A percentile compares a stretch with the other conserved stretches of the same genome.
Evolutionary conservation across 1,140 invertebrate species (phyloP).

Genomic region (Drosophila bifasciata): DNA sequence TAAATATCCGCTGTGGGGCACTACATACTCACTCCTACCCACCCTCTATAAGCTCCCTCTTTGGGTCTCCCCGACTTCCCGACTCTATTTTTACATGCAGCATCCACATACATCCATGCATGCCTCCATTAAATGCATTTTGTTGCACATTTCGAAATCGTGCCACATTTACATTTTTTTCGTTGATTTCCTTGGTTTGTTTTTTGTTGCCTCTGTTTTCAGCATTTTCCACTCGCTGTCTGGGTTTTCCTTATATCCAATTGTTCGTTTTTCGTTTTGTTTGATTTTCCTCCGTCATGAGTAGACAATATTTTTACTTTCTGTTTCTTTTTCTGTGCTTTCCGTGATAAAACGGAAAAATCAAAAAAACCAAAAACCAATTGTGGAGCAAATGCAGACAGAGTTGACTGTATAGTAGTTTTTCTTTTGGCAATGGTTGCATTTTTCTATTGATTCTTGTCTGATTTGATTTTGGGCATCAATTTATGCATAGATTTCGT

Average conservation of each 20-base stretch:
- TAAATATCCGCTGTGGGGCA: constrained; percentile 49
- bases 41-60: constrained; percentile 39
- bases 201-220: constrained; percentile 22
- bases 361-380: constrained; percentile 40
- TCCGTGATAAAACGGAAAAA: no score
- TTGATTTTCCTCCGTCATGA: constrained; percentile 53
- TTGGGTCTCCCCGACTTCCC: not conserved
- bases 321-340: constrained; percentile 27
- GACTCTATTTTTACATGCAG: constrained; percentile 67
- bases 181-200: constrained; percentile 49
- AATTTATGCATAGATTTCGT: constrained; percentile 5
- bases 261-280: constrained; percentile 60
- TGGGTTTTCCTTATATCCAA: constrained; percentile 43
- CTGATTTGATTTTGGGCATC: constrained; percentile 8
- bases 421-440: constrained; percentile 51
- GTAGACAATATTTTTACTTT: constrained; percentile 64
- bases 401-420: constrained; percentile 28
- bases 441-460: constrained; percentile 34
- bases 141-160: constrained; percentile 78
- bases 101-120: not conserved
- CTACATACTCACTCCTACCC: constrained; percentile 36
- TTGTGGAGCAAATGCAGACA: constrained; percentile 25
- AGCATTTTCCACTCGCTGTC: constrained; percentile 44
- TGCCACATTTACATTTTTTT: constrained; percentile 75
- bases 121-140: constrained; percentile 72